Evolutionary conservation across 2,888 invertebrate genomes (phyloP).

Genomic region (Sesamia inferens): DNA sequence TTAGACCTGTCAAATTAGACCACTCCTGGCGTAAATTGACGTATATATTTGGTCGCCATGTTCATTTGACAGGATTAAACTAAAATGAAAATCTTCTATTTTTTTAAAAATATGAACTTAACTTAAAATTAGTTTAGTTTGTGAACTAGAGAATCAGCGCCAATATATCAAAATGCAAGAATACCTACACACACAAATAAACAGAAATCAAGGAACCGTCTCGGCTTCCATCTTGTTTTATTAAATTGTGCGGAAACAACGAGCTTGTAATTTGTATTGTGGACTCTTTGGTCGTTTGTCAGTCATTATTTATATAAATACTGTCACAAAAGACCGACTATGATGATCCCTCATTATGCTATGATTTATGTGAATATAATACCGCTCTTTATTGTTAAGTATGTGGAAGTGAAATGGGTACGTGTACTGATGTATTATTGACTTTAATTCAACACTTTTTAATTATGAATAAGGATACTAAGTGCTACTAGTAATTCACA

Average conservation of each 20-base stretch:
- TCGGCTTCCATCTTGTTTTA: slow-evolving; percentile 60
- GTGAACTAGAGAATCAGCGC: too few relatives aligned
- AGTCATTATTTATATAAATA: slow-evolving; percentile 59
- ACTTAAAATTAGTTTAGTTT: too few relatives aligned
- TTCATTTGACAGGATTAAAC: too few relatives aligned
- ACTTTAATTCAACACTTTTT: background rate
- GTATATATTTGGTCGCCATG: too few relatives aligned
- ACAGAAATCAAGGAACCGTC: slow-evolving; percentile 32
- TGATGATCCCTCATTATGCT: slow-evolving; percentile 54
- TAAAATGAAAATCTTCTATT: too few relatives aligned
- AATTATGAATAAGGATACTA: background rate
- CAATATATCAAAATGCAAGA: background rate
- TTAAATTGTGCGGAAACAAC: slow-evolving; percentile 75
- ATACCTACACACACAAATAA: slow-evolving; percentile 7
- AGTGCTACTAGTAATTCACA: background rate
- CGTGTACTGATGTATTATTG: slow-evolving; percentile 14
- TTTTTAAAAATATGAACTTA: too few relatives aligned
- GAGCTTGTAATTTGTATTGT: slow-evolving; percentile 72
- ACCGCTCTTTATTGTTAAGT: slow-evolving; percentile 24
- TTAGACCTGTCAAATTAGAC: too few relatives aligned
- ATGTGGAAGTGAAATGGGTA: slow-evolving; percentile 26
- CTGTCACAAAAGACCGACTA: slow-evolving; percentile 43
- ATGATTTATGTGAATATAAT: slow-evolving; percentile 56
- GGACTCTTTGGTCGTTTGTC: slow-evolving; percentile 50
- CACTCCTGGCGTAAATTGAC: too few relatives aligned